Percentiles rank a stretch among this genome's conserved stretches.
Evolutionary conservation across 2,113 vertebrate species (phyloP).

Genomic region (Picathartes gymnocephalus): DNA sequence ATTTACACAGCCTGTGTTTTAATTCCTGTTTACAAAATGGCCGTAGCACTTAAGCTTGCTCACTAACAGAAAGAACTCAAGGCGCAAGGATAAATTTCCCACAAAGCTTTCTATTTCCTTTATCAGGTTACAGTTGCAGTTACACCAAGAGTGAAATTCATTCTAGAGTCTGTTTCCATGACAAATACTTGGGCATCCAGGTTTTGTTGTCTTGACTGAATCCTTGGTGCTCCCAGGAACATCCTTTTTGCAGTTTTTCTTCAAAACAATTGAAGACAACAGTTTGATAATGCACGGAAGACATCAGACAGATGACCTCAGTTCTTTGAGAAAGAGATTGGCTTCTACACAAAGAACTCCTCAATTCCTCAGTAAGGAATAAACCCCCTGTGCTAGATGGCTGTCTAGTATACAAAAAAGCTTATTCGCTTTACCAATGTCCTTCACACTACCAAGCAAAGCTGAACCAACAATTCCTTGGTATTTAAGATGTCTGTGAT

Average conservation of each 20-base stretch:
- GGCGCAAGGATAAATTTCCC: background rate
- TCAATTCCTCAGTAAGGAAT: background rate
- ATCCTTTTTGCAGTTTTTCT: background rate
- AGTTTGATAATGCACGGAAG: background rate
- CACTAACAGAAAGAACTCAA: background rate
- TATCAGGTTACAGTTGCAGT: background rate
- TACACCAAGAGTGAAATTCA: background rate
- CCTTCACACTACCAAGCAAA: background rate
- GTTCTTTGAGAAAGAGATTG: background rate
- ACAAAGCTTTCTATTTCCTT: background rate
- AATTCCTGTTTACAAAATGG: background rate
- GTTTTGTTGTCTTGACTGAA: background rate
- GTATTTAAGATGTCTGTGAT: background rate
- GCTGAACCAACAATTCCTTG: background rate
- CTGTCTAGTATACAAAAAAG: background rate
- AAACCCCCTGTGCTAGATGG: background rate
- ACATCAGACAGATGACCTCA: background rate
- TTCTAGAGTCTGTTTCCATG: background rate
- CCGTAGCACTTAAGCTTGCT: background rate
- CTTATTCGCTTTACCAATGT: background rate
- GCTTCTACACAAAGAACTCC: background rate
- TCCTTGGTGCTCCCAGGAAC: background rate
- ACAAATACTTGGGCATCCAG: background rate
- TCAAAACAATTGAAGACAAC: background rate
- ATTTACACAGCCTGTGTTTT: background rate